phyloP scores from a whole-genome alignment of 1,140 invertebrate species.

The Drosophila nebulosa region DNA sequence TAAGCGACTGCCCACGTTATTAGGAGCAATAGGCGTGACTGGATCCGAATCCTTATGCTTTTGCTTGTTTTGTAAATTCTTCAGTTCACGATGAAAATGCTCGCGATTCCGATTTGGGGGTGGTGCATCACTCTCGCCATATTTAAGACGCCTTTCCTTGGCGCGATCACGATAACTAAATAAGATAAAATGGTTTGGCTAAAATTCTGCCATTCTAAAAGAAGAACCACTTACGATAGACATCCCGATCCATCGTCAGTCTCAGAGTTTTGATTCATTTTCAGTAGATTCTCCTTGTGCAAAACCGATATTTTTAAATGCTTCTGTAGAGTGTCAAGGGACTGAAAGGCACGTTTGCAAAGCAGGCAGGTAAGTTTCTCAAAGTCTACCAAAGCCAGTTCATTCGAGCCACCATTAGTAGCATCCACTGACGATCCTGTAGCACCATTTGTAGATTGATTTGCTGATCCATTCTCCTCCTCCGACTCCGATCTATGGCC shows the following conservation, averaged over 20 bases:
- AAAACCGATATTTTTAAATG: slow-evolving; percentile 96
- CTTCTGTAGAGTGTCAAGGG: slow-evolving; percentile 92
- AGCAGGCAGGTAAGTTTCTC: slow-evolving; percentile 95
- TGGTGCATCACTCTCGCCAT: slow-evolving; percentile 91
- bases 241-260: slow-evolving; percentile 12
- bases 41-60: slow-evolving; percentile 70
- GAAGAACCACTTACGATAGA: slow-evolving; percentile 38
- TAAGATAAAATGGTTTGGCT: not conserved
- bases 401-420: slow-evolving; percentile 81
- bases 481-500: slow-evolving; percentile 82
- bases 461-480: slow-evolving; percentile 48
- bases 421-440: not conserved
- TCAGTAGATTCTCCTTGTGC: slow-evolving; percentile 94
- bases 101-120: slow-evolving; percentile 88
- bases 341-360: slow-evolving; percentile 97
- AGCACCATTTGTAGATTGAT: slow-evolving; percentile 81
- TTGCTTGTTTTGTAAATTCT: slow-evolving; percentile 53
- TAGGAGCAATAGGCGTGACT: slow-evolving; percentile 87
- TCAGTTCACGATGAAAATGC: slow-evolving; percentile 83
- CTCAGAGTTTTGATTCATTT: slow-evolving; percentile 30
- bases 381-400: slow-evolving; percentile 89
- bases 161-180: slow-evolving; percentile 96
- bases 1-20: slow-evolving; percentile 95
- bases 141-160: slow-evolving; percentile 96
- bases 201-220: not conserved